These are phyloP conservation scores for Sebastes diploproa DNA, from an alignment of 2,797 vertebrate genomes.

Conservation along the genomic window DNA sequence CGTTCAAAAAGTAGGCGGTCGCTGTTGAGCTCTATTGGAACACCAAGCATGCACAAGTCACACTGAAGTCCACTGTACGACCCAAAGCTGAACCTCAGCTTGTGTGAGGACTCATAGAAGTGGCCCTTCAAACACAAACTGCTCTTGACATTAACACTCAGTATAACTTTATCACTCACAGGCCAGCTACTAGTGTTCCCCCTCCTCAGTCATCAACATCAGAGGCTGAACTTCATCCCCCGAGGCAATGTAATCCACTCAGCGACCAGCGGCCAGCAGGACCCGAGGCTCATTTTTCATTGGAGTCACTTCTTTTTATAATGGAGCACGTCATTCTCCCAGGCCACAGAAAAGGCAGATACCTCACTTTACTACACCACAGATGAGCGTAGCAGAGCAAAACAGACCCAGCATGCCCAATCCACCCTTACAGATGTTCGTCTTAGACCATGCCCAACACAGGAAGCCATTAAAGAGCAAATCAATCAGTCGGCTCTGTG, in stretches of 20 bases:
- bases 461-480: constrained; percentile 78
- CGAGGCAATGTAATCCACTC: constrained; percentile 62
- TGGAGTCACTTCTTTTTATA: constrained; percentile 81
- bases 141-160: constrained; percentile 54
- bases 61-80: not conserved
- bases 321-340: constrained; percentile 75
- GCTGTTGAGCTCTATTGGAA: not conserved
- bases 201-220: constrained; percentile 53
- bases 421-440: constrained; percentile 74
- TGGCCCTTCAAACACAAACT: constrained; percentile 42
- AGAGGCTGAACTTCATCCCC: constrained; percentile 52
- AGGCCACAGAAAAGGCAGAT: constrained; percentile 80
- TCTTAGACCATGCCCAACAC: constrained; percentile 66
- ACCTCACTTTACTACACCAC: constrained; percentile 79
- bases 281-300: constrained; percentile 68
- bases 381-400: constrained; percentile 75
- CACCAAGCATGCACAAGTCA: not conserved
- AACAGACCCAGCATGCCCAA: constrained; percentile 59
- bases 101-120: constrained; percentile 10
- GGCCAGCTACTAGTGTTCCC: constrained; percentile 48
- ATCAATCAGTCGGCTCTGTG: constrained; percentile 77
- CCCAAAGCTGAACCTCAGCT: constrained; percentile 27
- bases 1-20: not conserved
- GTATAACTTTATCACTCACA: constrained; percentile 58
- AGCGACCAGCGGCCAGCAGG: constrained; percentile 50